phyloP scores from a whole-genome alignment of 2,888 invertebrate species.

The Caenorhabditis sp. region DNA sequence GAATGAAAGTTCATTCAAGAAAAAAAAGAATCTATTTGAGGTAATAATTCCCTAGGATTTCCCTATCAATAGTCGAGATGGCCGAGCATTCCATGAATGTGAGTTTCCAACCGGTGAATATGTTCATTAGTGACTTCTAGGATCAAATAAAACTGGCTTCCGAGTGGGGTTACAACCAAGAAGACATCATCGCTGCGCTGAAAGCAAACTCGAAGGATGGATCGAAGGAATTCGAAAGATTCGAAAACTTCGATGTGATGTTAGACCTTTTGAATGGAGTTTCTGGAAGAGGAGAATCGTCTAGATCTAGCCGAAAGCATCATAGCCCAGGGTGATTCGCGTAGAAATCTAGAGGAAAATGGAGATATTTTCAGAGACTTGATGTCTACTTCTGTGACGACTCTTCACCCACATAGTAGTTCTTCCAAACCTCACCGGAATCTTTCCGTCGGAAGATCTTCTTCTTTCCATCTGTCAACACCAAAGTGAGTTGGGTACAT shows the following conservation, averaged over 20 bases:
- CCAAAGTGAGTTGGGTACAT: slow-evolving; percentile 44
- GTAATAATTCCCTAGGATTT: slow-evolving; percentile 49
- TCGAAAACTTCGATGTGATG: slow-evolving; percentile 70
- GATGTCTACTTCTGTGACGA: slow-evolving; percentile 54
- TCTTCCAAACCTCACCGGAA: slow-evolving; percentile 38
- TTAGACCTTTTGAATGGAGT: slow-evolving; percentile 67
- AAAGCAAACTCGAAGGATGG: slow-evolving; percentile 54
- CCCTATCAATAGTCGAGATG: slow-evolving; percentile 11
- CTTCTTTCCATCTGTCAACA: slow-evolving; percentile 57
- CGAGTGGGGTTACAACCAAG: slow-evolving; percentile 66
- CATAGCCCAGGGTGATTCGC: slow-evolving; percentile 18
- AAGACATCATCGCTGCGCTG: slow-evolving; percentile 60
- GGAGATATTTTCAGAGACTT: slow-evolving; percentile 39
- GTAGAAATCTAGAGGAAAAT: not conserved
- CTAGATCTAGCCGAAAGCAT: slow-evolving; percentile 20
- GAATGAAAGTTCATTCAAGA: not conserved
- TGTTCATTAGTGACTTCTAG: not conserved
- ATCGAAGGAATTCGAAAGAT: slow-evolving; percentile 60
- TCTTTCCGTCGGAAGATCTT: slow-evolving; percentile 55
- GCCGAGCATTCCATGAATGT: slow-evolving; percentile 46
- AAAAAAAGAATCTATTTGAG: slow-evolving; percentile 23
- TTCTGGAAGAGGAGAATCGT: slow-evolving; percentile 35
- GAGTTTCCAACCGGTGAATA: slow-evolving; percentile 13
- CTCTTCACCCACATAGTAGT: slow-evolving; percentile 40
- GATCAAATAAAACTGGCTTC: slow-evolving; percentile 65